These are phyloP conservation scores for Poeciliopsis gracilis DNA, from an alignment of 2,797 vertebrate genomes.

Conservation along the genomic window DNA sequence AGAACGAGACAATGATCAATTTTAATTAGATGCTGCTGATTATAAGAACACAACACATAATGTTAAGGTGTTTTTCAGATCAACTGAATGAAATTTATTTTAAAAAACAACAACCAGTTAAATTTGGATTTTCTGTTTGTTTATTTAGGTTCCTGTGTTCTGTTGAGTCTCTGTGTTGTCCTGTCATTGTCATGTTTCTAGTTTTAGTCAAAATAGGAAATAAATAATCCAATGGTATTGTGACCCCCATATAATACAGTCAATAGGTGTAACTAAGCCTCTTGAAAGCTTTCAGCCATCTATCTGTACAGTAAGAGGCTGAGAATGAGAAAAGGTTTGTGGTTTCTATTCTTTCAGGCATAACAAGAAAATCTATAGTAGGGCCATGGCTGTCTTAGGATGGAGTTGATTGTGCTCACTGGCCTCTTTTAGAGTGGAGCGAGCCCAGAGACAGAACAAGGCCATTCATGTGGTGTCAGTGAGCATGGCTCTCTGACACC, in stretches of 20 bases:
- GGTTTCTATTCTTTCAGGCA: slow-evolving; percentile 14
- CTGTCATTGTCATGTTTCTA: not conserved
- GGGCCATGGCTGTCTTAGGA: slow-evolving; percentile 9
- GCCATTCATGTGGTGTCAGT: slow-evolving; percentile 48
- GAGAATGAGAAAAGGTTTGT: slow-evolving; percentile 1
- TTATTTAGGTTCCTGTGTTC: too few species aligned
- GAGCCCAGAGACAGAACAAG: slow-evolving; percentile 69
- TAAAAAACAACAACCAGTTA: not conserved
- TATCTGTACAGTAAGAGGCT: slow-evolving; percentile 43
- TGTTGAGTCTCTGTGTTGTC: too few species aligned
- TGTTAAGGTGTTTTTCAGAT: not conserved
- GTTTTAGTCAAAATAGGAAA: slow-evolving; percentile 26
- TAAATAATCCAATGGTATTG: slow-evolving; percentile 5
- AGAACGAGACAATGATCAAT: not conserved
- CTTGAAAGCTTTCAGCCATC: slow-evolving; percentile 60
- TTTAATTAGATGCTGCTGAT: not conserved
- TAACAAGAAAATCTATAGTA: slow-evolving; percentile 31
- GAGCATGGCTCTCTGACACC: slow-evolving; percentile 26
- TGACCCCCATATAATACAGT: slow-evolving; percentile 31
- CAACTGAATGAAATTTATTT: not conserved
- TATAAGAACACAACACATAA: not conserved
- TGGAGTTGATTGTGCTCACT: slow-evolving; percentile 39
- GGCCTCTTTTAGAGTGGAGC: slow-evolving; percentile 42
- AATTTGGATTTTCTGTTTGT: too few species aligned
- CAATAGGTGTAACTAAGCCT: slow-evolving; percentile 57